Conservation (phyloP, 2,888 invertebrate genomes). For the Zeuzera pyrina region DNA sequence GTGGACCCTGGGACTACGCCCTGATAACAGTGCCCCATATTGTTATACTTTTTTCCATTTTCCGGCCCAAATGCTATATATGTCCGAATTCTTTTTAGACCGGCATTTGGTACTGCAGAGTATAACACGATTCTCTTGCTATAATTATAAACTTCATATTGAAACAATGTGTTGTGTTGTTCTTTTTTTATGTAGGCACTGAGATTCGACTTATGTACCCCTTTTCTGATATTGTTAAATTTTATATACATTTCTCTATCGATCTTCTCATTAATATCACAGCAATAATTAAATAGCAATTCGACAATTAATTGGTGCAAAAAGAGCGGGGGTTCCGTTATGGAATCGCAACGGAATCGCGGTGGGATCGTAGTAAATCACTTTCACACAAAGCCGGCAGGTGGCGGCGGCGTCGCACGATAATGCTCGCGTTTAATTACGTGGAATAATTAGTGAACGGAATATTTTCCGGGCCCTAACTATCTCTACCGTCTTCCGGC, state of each 20-base stretch:
- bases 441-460: conserved; percentile 74
- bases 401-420: conserved; percentile 68
- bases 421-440: conserved; percentile 72
- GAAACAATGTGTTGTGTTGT: no score
- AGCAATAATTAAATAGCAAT: conserved; percentile 67
- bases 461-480: conserved; percentile 73
- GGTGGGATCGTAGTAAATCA: conserved; percentile 69
- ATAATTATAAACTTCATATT: no score
- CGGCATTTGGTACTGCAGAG: no score
- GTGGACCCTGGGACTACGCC: conserved; percentile 43
- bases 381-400: conserved; percentile 66
- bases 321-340: conserved; percentile 58
- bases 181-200: no score
- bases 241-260: no score
- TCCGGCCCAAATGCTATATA: conserved; percentile 28
- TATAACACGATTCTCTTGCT: no score
- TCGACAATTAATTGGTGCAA: conserved; percentile 70
- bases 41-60: conserved; percentile 61
- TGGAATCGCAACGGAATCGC: conserved; percentile 59
- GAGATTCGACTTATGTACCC: no score
- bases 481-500: conserved; percentile 71
- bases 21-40: conserved; percentile 52
- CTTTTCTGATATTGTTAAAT: no score
- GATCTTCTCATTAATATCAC: conserved; percentile 58
- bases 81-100: conserved; percentile 30